Evolutionary conservation across 2,888 invertebrate species (phyloP).

Genomic region (Amphipyra berbera): DNA sequence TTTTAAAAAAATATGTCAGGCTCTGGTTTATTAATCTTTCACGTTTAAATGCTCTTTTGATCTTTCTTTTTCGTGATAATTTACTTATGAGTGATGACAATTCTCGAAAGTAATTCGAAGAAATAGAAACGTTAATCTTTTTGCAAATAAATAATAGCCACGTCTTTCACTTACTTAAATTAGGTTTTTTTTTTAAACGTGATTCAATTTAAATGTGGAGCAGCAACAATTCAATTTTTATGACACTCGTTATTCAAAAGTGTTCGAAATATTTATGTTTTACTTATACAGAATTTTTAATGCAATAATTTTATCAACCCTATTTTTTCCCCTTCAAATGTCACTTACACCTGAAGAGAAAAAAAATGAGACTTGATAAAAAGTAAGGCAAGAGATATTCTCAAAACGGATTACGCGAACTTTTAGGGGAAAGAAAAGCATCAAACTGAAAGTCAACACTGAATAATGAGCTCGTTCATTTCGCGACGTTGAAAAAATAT

Average conservation of each 20-base stretch:
- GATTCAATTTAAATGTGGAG: conserved; percentile 9
- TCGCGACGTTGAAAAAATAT: conserved; percentile 57
- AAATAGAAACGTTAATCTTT: neutral
- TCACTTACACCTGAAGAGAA: conserved; percentile 19
- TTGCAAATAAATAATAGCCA: neutral
- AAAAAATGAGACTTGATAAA: conserved; percentile 37
- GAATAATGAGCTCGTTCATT: conserved; percentile 67
- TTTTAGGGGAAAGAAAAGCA: conserved; percentile 61
- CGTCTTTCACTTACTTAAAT: neutral
- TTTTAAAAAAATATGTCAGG: neutral
- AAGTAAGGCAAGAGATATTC: conserved; percentile 53
- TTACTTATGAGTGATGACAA: neutral
- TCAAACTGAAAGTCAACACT: conserved; percentile 67
- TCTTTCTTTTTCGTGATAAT: neutral
- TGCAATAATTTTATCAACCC: conserved; percentile 7
- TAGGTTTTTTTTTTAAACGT: neutral
- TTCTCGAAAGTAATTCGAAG: neutral
- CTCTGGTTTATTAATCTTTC: neutral
- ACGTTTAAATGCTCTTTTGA: neutral
- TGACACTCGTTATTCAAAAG: neutral
- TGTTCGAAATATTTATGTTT: conserved; percentile 11
- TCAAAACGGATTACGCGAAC: conserved; percentile 65
- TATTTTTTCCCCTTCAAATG: conserved; percentile 14
- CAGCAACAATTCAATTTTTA: conserved; percentile 24
- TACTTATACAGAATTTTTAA: neutral